A percentile compares a stretch with the other conserved stretches of the same genome.
Evolutionary conservation across 2,797 vertebrate species (phyloP).

Genomic region (Xenopus petersii): DNA sequence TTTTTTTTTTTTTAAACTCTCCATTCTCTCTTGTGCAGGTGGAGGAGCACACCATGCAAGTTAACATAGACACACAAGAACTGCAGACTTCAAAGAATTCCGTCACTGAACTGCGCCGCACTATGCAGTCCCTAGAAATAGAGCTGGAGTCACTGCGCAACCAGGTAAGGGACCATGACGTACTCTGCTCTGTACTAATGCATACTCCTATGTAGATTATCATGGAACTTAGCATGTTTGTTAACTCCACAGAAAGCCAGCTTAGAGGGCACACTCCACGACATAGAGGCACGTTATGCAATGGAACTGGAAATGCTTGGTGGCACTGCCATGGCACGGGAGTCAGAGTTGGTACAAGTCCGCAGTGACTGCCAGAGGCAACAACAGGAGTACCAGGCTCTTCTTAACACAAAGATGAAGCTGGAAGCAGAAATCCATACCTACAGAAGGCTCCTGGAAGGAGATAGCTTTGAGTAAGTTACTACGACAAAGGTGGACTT

Average conservation of each 20-base stretch:
- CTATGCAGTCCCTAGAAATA: constrained; percentile 80
- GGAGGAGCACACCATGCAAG: constrained; percentile 76
- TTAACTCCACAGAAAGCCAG: constrained; percentile 71
- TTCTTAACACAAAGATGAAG: constrained; percentile 87
- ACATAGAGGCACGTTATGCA: constrained; percentile 77
- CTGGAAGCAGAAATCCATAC: constrained; percentile 86
- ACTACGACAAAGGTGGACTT: too few relatives aligned
- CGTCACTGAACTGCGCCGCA: constrained; percentile 76
- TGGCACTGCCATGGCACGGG: constrained; percentile 51
- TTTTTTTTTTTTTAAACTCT: too few relatives aligned
- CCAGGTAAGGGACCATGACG: constrained; percentile 65
- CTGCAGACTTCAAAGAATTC: constrained; percentile 70
- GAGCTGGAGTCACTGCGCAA: constrained; percentile 83
- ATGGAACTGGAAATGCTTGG: constrained; percentile 81
- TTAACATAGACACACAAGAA: constrained; percentile 75
- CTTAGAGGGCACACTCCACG: constrained; percentile 75
- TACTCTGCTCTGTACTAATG: too few relatives aligned
- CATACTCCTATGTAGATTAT: neutral
- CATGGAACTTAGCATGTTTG: neutral
- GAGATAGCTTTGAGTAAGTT: constrained; percentile 78
- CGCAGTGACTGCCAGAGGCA: constrained; percentile 78
- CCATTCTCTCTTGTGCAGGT: constrained; percentile 64
- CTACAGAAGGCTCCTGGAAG: constrained; percentile 85
- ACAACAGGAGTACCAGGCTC: constrained; percentile 78
- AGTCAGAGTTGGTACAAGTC: constrained; percentile 77